Evolutionary conservation across 2,888 invertebrate species (phyloP).

Genomic region (Lathronympha strigana): DNA sequence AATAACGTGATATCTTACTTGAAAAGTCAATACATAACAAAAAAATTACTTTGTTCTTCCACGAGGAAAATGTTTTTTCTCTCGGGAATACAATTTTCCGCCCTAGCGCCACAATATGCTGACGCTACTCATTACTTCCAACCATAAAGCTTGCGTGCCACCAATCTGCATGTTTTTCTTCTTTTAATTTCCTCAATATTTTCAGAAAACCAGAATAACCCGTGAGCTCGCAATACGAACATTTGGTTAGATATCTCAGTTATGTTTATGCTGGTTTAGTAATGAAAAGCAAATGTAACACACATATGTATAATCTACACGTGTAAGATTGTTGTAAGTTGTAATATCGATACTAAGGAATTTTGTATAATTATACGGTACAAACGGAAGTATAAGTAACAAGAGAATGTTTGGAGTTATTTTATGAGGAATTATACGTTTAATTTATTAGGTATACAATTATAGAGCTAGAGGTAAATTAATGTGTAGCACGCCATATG

Average conservation of each 20-base stretch:
- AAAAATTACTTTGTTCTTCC: not conserved
- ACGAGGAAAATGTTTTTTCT: not conserved
- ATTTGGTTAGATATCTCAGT: not conserved
- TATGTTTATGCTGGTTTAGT: not conserved
- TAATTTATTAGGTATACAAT: too few species aligned
- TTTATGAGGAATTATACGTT: not conserved
- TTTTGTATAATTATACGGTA: not conserved
- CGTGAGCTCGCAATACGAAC: not conserved
- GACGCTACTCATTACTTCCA: conserved; percentile 18
- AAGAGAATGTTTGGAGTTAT: not conserved
- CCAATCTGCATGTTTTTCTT: conserved; percentile 1
- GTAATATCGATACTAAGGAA: not conserved
- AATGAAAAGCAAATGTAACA: not conserved
- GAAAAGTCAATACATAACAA: too few species aligned
- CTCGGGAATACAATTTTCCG: not conserved
- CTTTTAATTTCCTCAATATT: not conserved
- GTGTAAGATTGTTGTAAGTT: conserved; percentile 11
- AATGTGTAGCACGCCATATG: too few species aligned
- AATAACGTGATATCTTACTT: too few species aligned
- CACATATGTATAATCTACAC: conserved; percentile 8
- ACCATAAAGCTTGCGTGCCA: conserved; percentile 9
- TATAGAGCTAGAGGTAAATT: too few species aligned
- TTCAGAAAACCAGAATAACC: not conserved
- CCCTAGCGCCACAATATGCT: not conserved
- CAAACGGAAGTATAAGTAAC: not conserved